phyloP scores from a whole-genome alignment of 2,113 vertebrate genomes.

The Silurus asotus region DNA sequence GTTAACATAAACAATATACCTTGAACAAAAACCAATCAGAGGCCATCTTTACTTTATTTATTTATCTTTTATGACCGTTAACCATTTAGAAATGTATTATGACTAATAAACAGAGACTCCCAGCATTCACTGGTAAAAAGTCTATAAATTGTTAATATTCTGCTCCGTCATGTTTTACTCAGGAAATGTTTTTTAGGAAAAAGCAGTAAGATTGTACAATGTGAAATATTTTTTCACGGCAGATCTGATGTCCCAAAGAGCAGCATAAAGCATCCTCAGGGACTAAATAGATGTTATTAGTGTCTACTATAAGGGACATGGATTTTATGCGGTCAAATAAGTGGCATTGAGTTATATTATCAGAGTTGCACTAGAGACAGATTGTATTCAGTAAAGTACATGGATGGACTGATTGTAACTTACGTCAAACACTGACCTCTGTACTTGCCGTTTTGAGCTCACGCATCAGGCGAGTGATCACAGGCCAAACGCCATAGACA shows the following conservation, averaged over 20 bases:
- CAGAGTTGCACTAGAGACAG: slow-evolving; percentile 1
- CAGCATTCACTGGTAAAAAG: background rate
- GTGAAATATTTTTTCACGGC: background rate
- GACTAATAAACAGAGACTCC: background rate
- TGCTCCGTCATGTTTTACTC: background rate
- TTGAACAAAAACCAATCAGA: background rate
- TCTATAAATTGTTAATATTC: background rate
- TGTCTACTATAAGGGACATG: slow-evolving; percentile 6
- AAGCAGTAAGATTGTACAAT: background rate
- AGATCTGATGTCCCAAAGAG: background rate
- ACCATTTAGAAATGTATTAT: background rate
- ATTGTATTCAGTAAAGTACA: slow-evolving; percentile 1
- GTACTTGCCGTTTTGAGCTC: slow-evolving; percentile 9
- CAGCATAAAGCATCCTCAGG: background rate
- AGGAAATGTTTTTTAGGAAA: background rate
- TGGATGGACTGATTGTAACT: background rate
- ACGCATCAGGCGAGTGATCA: background rate
- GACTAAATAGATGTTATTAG: background rate
- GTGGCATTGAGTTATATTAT: slow-evolving; percentile 15
- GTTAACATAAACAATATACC: no score
- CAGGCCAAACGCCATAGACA: background rate
- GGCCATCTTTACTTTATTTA: background rate
- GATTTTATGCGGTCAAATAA: slow-evolving; percentile 20
- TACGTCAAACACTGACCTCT: slow-evolving; percentile 18
- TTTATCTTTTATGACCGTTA: background rate